Conservation (phyloP, 2,113 vertebrate species). For the Candoia aspera region DNA sequence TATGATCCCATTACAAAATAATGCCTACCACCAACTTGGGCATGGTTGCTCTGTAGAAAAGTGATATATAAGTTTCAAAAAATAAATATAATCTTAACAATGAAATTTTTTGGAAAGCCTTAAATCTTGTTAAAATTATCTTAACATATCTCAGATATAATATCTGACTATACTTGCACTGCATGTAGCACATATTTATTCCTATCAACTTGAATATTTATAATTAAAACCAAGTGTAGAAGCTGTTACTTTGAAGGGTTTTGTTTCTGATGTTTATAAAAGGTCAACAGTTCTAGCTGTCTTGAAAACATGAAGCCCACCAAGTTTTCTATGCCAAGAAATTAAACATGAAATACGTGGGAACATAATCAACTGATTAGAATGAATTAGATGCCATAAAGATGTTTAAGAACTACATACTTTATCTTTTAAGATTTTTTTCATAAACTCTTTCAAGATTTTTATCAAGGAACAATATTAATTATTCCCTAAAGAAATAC, state of each 20-base stretch:
- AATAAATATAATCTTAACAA: not conserved
- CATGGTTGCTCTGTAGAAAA: not conserved
- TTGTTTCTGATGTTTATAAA: constrained; percentile 16
- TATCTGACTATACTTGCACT: not conserved
- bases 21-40: not conserved
- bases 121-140: not conserved
- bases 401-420: constrained; percentile 22
- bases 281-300: constrained; percentile 1
- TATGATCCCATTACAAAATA: not conserved
- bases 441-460: not conserved
- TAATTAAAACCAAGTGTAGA: not conserved
- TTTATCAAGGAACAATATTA: constrained; percentile 33
- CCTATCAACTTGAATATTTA: constrained; percentile 32
- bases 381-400: constrained; percentile 1
- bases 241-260: not conserved
- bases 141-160: not conserved
- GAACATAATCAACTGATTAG: not conserved
- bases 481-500: constrained; percentile 35
- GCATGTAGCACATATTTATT: not conserved
- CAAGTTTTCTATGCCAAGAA: not conserved
- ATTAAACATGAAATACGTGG: not conserved
- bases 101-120: not conserved
- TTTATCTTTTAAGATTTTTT: constrained; percentile 8
- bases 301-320: not conserved
- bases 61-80: not conserved